Evolutionary conservation across 1,140 invertebrate genomes (phyloP), one percentile per base, ranked within the genome.

Genomic region (Hesperophylax magnus): DNA sequence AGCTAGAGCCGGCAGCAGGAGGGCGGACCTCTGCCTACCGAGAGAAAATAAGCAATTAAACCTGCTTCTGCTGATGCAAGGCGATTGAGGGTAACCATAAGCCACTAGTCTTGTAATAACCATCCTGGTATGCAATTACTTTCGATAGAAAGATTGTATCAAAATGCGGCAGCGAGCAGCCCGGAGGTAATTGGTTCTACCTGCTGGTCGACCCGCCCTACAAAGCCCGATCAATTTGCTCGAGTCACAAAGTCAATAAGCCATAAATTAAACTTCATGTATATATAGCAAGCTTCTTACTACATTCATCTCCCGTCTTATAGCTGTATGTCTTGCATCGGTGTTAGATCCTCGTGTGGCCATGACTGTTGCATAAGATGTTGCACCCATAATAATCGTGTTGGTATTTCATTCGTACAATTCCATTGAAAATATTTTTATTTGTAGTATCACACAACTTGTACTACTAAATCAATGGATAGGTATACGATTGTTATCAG

Each of bases 51-150:
- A 80, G 78, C 61, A 80, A 80, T 80, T 80, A 75, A 61, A 63
- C 56, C 58, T 67, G 78, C 74, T 52, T 60, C 76, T 61, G 72
- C 76, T 56, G 80, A 74, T 78, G 14, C 74, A 20, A 60, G 58
- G 60, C 75, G 67, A 81, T 31, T 39, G 27, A 18, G 74, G 69
- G 63, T 56, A 69, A 78, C 75, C 81, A 75, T 67, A 75, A 65
- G 71, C 77, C 77, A 82, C 77, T 74, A 71, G 76, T 24, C 58
- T 52, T 65, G 67, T 79, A 77, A 79, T 75, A 76, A 58, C 52
- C 56, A 61, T 77, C 81, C 75, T 79, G 77, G 2, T 77, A 56
- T 67, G 69, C 81, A 82, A 82, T 82, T 82, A 82, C 81, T 78
- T 79, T 79, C 81, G 67, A 24, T 78, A 39, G 18, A 18, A 53